Evolutionary conservation across 2,888 invertebrate genomes (phyloP).

Genomic region (Urechis unicinctus): DNA sequence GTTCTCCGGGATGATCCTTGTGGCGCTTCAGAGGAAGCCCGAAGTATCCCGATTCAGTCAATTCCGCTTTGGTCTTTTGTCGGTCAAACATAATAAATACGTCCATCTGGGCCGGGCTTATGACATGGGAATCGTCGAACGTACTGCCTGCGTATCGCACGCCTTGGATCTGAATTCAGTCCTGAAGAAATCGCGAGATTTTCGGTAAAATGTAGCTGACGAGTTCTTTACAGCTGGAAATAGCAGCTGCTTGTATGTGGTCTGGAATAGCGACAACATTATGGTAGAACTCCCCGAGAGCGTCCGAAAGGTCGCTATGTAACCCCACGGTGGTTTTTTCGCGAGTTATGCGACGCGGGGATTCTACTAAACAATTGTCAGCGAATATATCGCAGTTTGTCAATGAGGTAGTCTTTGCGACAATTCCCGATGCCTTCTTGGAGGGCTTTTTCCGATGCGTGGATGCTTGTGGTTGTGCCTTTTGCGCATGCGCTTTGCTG

Average conservation of each 20-base stretch:
- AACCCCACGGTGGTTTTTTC: no score
- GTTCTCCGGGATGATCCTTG: slow-evolving; percentile 1
- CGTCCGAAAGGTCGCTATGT: neutral
- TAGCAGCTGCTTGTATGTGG: slow-evolving; percentile 2
- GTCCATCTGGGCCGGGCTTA: slow-evolving; percentile 11
- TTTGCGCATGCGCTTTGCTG: no score
- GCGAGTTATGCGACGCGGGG: no score
- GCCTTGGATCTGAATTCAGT: slow-evolving; percentile 9
- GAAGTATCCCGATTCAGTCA: slow-evolving; percentile 12
- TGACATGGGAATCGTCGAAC: slow-evolving; percentile 12
- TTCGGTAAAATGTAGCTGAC: slow-evolving; percentile 9
- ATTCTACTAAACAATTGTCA: no score
- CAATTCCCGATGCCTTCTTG: no score
- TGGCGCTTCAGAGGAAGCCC: slow-evolving; percentile 7
- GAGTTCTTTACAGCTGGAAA: slow-evolving; percentile 1
- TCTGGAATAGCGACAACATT: slow-evolving; percentile 9
- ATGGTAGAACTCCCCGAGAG: slow-evolving; percentile 13
- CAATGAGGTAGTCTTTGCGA: no score
- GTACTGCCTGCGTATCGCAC: slow-evolving; percentile 13
- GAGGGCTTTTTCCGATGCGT: no score
- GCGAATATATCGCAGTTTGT: no score
- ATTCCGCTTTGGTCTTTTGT: slow-evolving; percentile 1
- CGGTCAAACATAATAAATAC: slow-evolving; percentile 14
- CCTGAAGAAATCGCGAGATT: slow-evolving; percentile 8
- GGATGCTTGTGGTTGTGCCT: no score